These are phyloP conservation scores for Parasteatoda lunata DNA, from an alignment of 2,888 invertebrate species.

Conservation along the genomic window DNA sequence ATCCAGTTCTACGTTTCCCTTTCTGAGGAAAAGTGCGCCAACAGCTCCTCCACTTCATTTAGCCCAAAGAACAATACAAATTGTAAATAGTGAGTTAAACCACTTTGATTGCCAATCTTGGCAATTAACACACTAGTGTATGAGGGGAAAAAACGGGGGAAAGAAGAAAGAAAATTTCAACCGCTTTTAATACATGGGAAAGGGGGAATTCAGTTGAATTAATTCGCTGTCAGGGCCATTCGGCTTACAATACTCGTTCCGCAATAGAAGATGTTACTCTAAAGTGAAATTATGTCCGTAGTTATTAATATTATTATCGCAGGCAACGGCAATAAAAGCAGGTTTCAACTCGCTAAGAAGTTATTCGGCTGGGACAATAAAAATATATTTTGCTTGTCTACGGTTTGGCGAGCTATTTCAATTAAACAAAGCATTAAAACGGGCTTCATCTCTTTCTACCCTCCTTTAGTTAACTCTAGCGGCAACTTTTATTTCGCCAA, in stretches of 20 bases:
- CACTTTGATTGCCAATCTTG: conserved; percentile 18
- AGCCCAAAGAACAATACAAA: background rate
- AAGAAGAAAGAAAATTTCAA: conserved; percentile 5
- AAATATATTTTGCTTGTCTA: conserved; percentile 66
- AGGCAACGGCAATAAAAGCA: conserved; percentile 34
- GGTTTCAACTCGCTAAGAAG: conserved; percentile 59
- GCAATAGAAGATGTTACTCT: conserved; percentile 57
- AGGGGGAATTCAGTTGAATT: conserved; percentile 50
- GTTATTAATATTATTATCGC: conserved; percentile 68
- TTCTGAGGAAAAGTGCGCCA: background rate
- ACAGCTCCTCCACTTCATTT: background rate
- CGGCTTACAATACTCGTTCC: conserved; percentile 56
- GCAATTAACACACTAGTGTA: conserved; percentile 56
- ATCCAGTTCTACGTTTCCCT: background rate
- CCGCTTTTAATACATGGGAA: conserved; percentile 30
- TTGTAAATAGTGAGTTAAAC: conserved; percentile 2
- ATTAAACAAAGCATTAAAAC: conserved; percentile 68
- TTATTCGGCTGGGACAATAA: conserved; percentile 66
- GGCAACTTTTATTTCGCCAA: conserved; percentile 30
- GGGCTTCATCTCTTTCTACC: conserved; percentile 23
- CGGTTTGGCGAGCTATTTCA: conserved; percentile 64
- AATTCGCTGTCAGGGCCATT: conserved; percentile 68
- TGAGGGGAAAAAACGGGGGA: conserved; percentile 33
- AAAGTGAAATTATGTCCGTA: conserved; percentile 66
- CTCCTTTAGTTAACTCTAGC: background rate